Percentiles rank a stretch among this genome's conserved stretches.
Conservation (phyloP, 2,797 vertebrate species). For the Sebastes steindachneri region DNA sequence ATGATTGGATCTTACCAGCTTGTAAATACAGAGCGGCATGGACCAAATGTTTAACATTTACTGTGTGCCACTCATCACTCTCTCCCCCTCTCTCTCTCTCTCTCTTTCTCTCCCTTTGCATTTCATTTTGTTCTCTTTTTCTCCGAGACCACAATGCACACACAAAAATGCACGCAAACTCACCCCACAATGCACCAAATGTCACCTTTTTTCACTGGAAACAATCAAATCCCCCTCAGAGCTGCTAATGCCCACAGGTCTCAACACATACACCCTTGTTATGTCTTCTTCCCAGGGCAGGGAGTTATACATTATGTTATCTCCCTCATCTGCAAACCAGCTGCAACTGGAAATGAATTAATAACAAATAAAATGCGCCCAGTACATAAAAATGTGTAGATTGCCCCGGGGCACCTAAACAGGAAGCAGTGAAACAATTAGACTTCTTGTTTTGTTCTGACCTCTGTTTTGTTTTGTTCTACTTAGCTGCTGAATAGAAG, state of each 20-base stretch:
- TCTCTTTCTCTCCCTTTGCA: neutral
- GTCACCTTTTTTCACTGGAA: conserved; percentile 60
- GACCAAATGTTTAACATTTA: conserved; percentile 74
- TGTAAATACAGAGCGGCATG: conserved; percentile 73
- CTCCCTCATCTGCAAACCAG: conserved; percentile 71
- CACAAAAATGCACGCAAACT: conserved; percentile 41
- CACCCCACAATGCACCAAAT: conserved; percentile 39
- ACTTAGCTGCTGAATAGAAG: conserved; percentile 65
- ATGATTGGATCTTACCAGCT: conserved; percentile 77
- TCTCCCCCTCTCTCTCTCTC: neutral
- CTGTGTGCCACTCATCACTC: conserved; percentile 49
- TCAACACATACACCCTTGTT: conserved; percentile 74
- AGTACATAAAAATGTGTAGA: conserved; percentile 80
- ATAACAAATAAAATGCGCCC: conserved; percentile 82
- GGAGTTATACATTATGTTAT: conserved; percentile 74
- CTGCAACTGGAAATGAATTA: conserved; percentile 80
- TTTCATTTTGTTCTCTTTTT: conserved; percentile 48
- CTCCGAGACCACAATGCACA: conserved; percentile 37
- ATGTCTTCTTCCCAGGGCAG: conserved; percentile 69
- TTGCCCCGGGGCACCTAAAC: conserved; percentile 79
- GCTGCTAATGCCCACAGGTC: conserved; percentile 54
- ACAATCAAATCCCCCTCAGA: conserved; percentile 63
- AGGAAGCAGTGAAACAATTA: conserved; percentile 82
- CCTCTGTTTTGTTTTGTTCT: conserved; percentile 81
- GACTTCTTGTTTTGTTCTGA: conserved; percentile 82